These are phyloP conservation scores for Pandemis cinnamomeana DNA, from an alignment of 2,888 invertebrate species.

Conservation along the genomic window DNA sequence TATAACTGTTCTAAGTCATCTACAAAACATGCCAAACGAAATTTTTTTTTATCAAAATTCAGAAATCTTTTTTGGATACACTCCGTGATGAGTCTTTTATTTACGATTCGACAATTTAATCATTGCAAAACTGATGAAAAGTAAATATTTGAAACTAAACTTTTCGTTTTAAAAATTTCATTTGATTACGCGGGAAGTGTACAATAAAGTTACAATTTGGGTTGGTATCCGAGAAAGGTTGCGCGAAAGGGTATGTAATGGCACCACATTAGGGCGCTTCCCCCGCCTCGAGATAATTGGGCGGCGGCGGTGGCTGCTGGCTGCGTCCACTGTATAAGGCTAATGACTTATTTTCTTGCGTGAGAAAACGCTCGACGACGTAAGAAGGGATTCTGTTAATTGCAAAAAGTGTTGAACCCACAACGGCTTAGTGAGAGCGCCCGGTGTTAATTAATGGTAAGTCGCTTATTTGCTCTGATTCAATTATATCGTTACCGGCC, in stretches of 20 bases:
- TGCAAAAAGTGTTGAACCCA: slow-evolving; percentile 40
- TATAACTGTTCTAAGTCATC: too few relatives aligned
- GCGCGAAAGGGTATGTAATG: slow-evolving; percentile 38
- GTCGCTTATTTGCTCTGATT: slow-evolving; percentile 33
- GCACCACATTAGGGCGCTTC: slow-evolving; percentile 37
- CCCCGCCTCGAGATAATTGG: slow-evolving; percentile 38
- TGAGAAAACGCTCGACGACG: slow-evolving; percentile 37
- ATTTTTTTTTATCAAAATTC: too few relatives aligned
- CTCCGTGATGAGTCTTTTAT: neutral
- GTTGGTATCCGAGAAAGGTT: slow-evolving; percentile 29
- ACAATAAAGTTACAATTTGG: slow-evolving; percentile 39
- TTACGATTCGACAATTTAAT: neutral
- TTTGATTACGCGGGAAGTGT: slow-evolving; percentile 30
- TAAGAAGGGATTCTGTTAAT: slow-evolving; percentile 42
- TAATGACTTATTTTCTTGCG: slow-evolving; percentile 43
- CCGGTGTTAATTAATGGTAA: slow-evolving; percentile 30
- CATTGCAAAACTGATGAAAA: neutral
- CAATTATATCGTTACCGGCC: slow-evolving; percentile 11
- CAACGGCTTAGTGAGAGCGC: slow-evolving; percentile 27
- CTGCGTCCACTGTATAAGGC: slow-evolving; percentile 38
- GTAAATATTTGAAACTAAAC: neutral
- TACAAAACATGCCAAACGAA: too few relatives aligned
- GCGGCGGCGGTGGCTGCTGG: slow-evolving; percentile 15
- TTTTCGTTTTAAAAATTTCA: slow-evolving; percentile 2
- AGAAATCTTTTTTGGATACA: too few relatives aligned